Evolutionary conservation across 2,113 vertebrate genomes (phyloP), one percentile per base, ranked within the genome.

Genomic region (Theristicus caerulescens): DNA sequence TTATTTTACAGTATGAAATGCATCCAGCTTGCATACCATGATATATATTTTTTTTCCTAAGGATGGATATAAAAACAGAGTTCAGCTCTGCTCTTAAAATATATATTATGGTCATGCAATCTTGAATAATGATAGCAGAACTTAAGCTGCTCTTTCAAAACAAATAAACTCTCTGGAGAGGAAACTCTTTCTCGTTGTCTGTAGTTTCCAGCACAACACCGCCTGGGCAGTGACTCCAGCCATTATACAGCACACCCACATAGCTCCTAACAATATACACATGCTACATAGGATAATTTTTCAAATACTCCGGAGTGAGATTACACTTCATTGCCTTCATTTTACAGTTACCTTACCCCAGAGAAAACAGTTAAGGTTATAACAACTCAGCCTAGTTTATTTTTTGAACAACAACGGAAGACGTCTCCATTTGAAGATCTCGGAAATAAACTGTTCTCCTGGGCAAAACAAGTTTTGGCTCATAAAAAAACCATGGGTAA

Each of bases 401-500:
- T 54, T 69, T 47, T 61, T 69, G 15, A 59, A 38, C 34, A 47
- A 22, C 61, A 19, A 2, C 5, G 24, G 16, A 61, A 55, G 54
- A 32, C 1, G 8, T 42, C n/a, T 47, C 26, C 25, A 49, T 13
- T 16, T 27, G 31, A 47, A 42, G 25, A 51, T 3, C 55, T 55
- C 27, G 14, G 55, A 69, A 81, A 62, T 24, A 32, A 86, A 74
- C 29, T 13, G 46, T 19, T 47, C 38, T 65, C 29, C 24, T 25
- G 52, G 38, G 58, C 10, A 52, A 58, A 85, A 49, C 13, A 47
- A 34, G 27, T 13, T 44, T 64, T 70, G 29, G 20, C 72, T 32
- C 15, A 10, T 7, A 31, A 29, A 42, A 76, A 52, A 61, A 3
- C 0, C 14, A 6, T 1, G 27, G 32, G 46, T 19, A 54, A 19